phyloP scores from a whole-genome alignment of 1,140 invertebrate species.

The Heliconius nattereri region DNA sequence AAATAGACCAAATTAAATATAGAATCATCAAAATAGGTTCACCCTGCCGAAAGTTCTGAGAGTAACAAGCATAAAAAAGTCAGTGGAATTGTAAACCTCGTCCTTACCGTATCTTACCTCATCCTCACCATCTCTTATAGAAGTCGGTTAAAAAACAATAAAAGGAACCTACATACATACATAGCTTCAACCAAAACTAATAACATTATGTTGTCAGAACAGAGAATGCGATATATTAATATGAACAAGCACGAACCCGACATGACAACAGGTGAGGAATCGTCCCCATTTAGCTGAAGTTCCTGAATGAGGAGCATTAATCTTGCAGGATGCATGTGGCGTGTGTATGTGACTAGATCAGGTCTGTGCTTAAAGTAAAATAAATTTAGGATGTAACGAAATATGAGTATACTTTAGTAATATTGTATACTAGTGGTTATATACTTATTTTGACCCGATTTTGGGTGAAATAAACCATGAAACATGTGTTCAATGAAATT shows the following conservation, averaged over 20 bases:
- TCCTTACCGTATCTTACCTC: no score
- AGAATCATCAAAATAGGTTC: no score
- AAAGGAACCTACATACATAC: neutral
- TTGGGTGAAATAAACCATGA: no score
- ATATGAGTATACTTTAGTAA: neutral
- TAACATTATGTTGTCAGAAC: conserved; percentile 1
- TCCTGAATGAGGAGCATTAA: neutral
- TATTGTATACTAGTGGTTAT: no score
- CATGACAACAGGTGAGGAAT: conserved; percentile 10
- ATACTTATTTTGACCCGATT: no score
- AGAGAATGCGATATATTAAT: neutral
- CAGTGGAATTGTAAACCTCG: no score
- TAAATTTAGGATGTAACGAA: neutral
- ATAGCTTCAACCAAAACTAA: neutral
- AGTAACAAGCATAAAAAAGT: no score
- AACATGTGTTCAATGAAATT: no score
- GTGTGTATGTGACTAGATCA: neutral
- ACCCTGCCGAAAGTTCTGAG: no score
- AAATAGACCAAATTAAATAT: no score
- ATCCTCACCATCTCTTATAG: no score
- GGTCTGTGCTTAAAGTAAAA: neutral
- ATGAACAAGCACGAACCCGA: neutral
- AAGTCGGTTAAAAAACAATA: no score
- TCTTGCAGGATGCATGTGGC: conserved; percentile 3
- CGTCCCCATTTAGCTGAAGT: conserved; percentile 4